Evolutionary conservation across 1,140 invertebrate genomes (phyloP).

Genomic region (Acyrthosiphon pisum): DNA sequence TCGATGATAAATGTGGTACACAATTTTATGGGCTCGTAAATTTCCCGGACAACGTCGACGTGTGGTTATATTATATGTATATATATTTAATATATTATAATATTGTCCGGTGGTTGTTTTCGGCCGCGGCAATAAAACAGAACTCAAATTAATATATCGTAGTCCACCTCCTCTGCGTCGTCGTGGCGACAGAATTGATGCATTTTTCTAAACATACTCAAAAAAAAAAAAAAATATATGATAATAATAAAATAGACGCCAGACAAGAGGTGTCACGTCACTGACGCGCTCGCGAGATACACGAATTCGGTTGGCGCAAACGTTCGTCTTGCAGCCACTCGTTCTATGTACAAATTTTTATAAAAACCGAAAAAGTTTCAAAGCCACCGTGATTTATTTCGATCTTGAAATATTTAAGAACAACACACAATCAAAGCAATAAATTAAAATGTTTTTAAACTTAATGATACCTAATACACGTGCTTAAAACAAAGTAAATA

Average conservation of each 20-base stretch:
- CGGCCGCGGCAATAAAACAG: not conserved
- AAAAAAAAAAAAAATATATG: not conserved
- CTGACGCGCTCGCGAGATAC: not conserved
- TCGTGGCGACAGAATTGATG: not conserved
- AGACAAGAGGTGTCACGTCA: not conserved
- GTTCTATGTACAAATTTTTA: not conserved
- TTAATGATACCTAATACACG: not conserved
- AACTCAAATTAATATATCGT: constrained; percentile 18
- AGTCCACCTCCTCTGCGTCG: not conserved
- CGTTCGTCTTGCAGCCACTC: not conserved
- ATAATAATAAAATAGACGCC: not conserved
- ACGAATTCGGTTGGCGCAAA: not conserved
- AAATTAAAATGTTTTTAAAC: too few species aligned
- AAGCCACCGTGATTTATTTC: not conserved
- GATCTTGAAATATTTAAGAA: not conserved
- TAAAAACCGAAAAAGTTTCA: not conserved
- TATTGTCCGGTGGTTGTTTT: not conserved
- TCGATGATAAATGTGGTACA: constrained; percentile 31
- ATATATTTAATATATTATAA: not conserved
- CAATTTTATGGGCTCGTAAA: constrained; percentile 45
- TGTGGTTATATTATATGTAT: not conserved
- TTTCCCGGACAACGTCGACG: not conserved
- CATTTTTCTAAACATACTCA: not conserved
- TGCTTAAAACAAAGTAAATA: not conserved
- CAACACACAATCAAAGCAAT: too few species aligned